Evolutionary conservation across 2,888 invertebrate species (phyloP).

Genomic region (Polymixis lichenea): DNA sequence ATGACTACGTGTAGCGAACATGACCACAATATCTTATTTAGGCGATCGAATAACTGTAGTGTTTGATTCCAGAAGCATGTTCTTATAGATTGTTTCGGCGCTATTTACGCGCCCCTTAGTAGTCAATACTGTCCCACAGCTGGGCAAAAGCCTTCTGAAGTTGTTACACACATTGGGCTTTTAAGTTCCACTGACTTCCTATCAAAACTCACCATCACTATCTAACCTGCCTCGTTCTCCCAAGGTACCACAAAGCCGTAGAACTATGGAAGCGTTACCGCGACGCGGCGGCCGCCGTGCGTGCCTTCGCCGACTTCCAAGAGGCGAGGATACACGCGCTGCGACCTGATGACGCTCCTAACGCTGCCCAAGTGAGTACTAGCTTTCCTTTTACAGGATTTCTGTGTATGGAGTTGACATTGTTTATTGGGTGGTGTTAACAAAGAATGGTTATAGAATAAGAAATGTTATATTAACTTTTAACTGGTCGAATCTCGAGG

Average conservation of each 20-base stretch:
- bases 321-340: conserved; percentile 93
- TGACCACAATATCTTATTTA: background rate
- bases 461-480: background rate
- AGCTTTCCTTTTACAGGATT: conserved; percentile 12
- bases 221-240: background rate
- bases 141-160: no score
- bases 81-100: background rate
- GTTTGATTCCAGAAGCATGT: background rate
- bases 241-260: conserved; percentile 94
- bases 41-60: background rate
- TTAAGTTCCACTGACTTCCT: background rate
- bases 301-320: conserved; percentile 94
- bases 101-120: background rate
- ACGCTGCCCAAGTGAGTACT: conserved; percentile 93
- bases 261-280: conserved; percentile 95
- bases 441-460: background rate
- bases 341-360: conserved; percentile 93
- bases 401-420: background rate
- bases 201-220: background rate
- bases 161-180: no score
- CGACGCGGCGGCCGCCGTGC: conserved; percentile 94
- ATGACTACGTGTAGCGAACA: background rate
- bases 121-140: background rate
- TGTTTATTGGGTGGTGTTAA: conserved; percentile 13
- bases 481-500: background rate